phyloP scores from a whole-genome alignment of 2,113 vertebrate species.

The Narcine bancroftii region DNA sequence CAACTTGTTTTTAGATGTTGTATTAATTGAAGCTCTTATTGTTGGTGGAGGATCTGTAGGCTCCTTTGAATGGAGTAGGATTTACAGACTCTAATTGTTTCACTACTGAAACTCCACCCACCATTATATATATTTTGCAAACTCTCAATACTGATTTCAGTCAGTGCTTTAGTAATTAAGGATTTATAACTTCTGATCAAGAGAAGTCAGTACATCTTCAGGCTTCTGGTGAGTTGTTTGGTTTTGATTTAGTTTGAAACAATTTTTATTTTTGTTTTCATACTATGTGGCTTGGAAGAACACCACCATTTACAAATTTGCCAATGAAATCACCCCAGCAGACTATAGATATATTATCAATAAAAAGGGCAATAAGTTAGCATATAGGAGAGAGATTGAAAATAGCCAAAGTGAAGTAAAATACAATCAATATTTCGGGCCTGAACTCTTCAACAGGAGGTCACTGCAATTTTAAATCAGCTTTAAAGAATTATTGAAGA shows the following conservation, averaged over 20 bases:
- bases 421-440: too few relatives aligned
- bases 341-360: too few relatives aligned
- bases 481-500: too few relatives aligned
- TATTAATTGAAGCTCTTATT: background rate
- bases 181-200: background rate
- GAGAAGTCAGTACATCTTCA: background rate
- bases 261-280: background rate
- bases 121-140: background rate
- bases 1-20: background rate
- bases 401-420: too few relatives aligned
- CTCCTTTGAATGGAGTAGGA: background rate
- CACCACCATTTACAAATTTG: too few relatives aligned
- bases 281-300: too few relatives aligned
- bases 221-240: background rate
- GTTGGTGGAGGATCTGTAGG: background rate
- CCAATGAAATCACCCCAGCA: too few relatives aligned
- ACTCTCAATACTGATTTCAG: background rate
- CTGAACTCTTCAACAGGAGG: too few relatives aligned
- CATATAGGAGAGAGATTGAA: too few relatives aligned
- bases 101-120: conserved; percentile 2
- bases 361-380: too few relatives aligned
- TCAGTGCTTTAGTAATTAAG: background rate
- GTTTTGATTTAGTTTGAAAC: background rate
- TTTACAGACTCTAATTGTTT: background rate
- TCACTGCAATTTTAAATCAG: too few relatives aligned